Evolutionary conservation across 53 echinoderm and acorn worm genomes (phyloP), one percentile per base, ranked within the genome.

Genomic region (Paracentrotus lividus): DNA sequence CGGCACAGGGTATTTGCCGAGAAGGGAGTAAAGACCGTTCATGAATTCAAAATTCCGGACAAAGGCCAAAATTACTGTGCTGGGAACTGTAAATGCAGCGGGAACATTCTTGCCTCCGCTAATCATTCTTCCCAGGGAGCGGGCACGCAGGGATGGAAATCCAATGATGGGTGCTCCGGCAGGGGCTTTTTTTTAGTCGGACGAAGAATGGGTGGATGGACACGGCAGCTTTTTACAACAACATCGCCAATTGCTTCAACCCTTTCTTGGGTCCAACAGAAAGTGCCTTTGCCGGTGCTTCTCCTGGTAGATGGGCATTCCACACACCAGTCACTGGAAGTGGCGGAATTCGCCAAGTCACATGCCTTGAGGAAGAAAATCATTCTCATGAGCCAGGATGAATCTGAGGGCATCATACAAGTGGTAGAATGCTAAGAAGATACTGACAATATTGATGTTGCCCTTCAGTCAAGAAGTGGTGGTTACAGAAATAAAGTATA

Each of bases 181-280:
- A 0, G 88, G 76, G 13, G 20, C 76, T 3, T 31, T 68, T 21
- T 88, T n/a, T 94, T 29, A 38, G 59, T 0, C 3, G 42, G 23
- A 51, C 53, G 1, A 38, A 93, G 1, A 93, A 56, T 49, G 93
- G 95, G 0, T 93, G 93, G 93, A 95, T 88, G 2, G 86, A 95
- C 26, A 45, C 77, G 14, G 65, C 40, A 24, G 32, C 76, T 16
- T 95, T 93, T 52, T 93, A 33, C 77, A 47, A 31, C 24, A 93
- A 60, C 44, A 21, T 84, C 5, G 81, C 77, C 0, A 93, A 90
- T 42, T 47, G 78, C 18, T 90, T 93, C 54, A 23, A 43, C 2
- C 94, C 88, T 14, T 94, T 27, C 47, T 8, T 94, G 18, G n/a
- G 10, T 8, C 8, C 23, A 38, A 26, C 29, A 72, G 0, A 43